Evolutionary conservation across 2,888 invertebrate species (phyloP).

Genomic region (Cephus pygmeus): DNA sequence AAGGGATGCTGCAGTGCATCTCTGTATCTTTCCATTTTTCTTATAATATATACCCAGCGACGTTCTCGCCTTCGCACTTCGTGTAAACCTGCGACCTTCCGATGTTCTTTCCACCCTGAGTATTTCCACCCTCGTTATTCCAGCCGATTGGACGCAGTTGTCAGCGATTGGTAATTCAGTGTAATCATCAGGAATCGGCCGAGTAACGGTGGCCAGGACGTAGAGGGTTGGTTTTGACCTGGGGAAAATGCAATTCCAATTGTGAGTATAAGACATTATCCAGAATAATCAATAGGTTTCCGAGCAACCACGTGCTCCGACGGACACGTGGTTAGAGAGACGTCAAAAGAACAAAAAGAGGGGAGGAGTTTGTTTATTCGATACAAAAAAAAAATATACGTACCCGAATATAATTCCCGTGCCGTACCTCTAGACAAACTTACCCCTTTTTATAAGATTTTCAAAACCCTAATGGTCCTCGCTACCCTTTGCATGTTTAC

Average conservation of each 20-base stretch:
- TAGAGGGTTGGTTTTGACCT: background rate
- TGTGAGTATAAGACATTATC: background rate
- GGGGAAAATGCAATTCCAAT: background rate
- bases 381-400: background rate
- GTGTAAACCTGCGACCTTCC: background rate
- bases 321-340: background rate
- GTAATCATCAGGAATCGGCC: slow-evolving; percentile 26
- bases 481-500: background rate
- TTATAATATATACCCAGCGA: background rate
- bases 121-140: slow-evolving; percentile 34
- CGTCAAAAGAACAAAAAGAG: background rate
- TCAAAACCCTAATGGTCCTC: background rate
- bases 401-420: background rate
- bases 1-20: background rate
- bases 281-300: background rate
- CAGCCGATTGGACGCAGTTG: slow-evolving; percentile 48
- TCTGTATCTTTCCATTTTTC: too few relatives aligned
- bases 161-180: slow-evolving; percentile 48
- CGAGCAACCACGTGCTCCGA: background rate
- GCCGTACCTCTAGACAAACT: background rate
- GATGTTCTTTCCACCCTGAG: background rate
- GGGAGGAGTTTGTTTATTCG: too few relatives aligned
- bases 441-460: background rate
- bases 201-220: slow-evolving; percentile 1
- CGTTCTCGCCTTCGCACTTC: background rate